Base-by-base conservation (phyloP, 2,113 vertebrate species). In the Pterocles burchelli region DNA sequence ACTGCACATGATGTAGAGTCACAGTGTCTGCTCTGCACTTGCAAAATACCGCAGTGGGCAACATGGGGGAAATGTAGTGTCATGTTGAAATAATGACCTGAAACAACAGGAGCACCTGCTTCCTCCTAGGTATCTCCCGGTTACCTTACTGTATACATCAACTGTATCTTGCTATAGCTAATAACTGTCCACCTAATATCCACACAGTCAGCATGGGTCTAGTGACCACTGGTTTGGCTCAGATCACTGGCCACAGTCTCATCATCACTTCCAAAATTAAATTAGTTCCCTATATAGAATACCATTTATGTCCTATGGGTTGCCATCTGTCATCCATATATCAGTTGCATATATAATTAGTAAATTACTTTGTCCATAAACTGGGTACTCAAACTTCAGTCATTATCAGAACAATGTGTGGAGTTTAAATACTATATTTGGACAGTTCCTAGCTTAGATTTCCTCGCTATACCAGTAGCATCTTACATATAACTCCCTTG, bases 251-350 rank as follows among this genome's bases (percentile, higher is more conserved):
- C 33, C 52, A 86, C 57, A 67, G n/a, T 43, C 68, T 74, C 1
- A 0, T 10, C 51, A 67, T 59, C 48, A 28, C 57, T 89, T 89
- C 55, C 38, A 87, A 93, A 92, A 92, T 81, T 75, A 75, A 89
- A 92, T 84, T 54, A 59, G 11, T 75, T 75, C 24, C 5, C 84
- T 75, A 36, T 68, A 52, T 29, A 78, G 34, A 48, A 66, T 12
- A 31, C 15, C 33, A 89, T 81, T 92, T 93, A 48, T 81, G 48
- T 81, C 89, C 80, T 95, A 81, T 78, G 76, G 52, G 33, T 92
- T 92, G 36, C 93, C 95, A 95, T 93, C 93, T 93, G 93, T 75
- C 80, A 92, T 41, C 48, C 34, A 75, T 93, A 78, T 59, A 95
- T 95, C 61, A 84, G 57, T 75, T 78, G 57, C 14, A 89, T 80